These are phyloP conservation scores for Lepus europaeus DNA, from an alignment of 2,113 vertebrate genomes.

Conservation along the genomic window DNA sequence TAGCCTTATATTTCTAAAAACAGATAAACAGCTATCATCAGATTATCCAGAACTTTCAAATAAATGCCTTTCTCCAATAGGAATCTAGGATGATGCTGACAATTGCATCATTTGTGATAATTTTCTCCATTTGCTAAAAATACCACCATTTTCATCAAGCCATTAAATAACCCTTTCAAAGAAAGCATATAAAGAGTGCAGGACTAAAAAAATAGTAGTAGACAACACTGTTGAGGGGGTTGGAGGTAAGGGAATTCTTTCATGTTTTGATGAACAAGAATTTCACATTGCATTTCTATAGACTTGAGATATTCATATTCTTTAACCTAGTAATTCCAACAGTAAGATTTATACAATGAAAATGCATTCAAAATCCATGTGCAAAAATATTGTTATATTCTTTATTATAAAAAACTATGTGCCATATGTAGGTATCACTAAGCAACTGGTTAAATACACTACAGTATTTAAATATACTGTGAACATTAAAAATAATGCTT, in stretches of 20 bases:
- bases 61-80: slow-evolving; percentile 29
- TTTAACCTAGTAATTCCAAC: neutral
- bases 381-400: slow-evolving; percentile 16
- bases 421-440: neutral
- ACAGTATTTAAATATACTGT: slow-evolving; percentile 19
- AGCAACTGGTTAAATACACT: slow-evolving; percentile 8
- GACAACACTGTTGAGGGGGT: neutral
- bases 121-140: slow-evolving; percentile 60
- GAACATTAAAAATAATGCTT: slow-evolving; percentile 44
- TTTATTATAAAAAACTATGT: slow-evolving; percentile 11
- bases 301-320: neutral
- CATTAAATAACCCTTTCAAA: slow-evolving; percentile 61
- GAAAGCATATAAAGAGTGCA: neutral
- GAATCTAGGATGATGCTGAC: slow-evolving; percentile 51
- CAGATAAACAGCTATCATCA: neutral
- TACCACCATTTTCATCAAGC: slow-evolving; percentile 41
- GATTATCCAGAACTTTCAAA: slow-evolving; percentile 22
- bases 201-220: neutral
- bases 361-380: slow-evolving; percentile 41
- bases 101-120: slow-evolving; percentile 48
- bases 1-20: slow-evolving; percentile 43
- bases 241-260: neutral
- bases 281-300: neutral
- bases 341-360: neutral
- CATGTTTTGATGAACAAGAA: neutral